Conservation (phyloP, 2,797 vertebrate genomes). For the Catamblyrhynchus diadema region DNA sequence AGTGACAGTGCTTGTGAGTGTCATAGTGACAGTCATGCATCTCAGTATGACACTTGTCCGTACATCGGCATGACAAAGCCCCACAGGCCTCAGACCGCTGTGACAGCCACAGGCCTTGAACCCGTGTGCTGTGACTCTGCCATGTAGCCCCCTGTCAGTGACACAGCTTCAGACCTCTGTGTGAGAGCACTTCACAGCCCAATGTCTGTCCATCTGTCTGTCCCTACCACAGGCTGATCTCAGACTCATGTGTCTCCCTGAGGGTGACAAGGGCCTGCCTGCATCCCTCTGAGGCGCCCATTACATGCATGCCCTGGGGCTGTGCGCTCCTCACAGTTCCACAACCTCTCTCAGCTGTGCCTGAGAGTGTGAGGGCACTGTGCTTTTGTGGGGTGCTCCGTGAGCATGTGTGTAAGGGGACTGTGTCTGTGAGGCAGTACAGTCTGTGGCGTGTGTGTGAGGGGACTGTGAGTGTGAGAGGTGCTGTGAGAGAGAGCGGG, state of each 20-base stretch:
- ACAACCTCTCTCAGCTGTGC: fast-evolving
- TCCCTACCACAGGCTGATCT: neutral
- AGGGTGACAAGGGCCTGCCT: too few species aligned
- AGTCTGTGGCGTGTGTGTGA: neutral
- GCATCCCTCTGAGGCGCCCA: fast-evolving
- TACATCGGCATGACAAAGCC: fast-evolving
- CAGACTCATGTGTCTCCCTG: fast-evolving
- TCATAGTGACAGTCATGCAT: neutral
- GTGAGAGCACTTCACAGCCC: fast-evolving
- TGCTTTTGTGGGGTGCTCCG: neutral
- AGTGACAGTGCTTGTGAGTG: neutral
- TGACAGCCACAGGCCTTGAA: neutral
- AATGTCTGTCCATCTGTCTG: fast-evolving
- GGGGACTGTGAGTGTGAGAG: too few species aligned
- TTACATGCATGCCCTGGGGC: fast-evolving
- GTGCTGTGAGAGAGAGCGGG: neutral
- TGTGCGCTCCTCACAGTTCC: fast-evolving
- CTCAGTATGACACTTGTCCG: fast-evolving
- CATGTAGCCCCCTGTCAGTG: neutral
- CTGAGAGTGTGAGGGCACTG: fast-evolving
- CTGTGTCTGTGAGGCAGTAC: neutral
- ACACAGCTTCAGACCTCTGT: neutral
- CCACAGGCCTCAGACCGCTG: fast-evolving
- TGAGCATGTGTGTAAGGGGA: too few species aligned
- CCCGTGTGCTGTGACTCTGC: neutral